phyloP scores from a whole-genome alignment of 2,113 vertebrate species.

The Symphodus melops region DNA sequence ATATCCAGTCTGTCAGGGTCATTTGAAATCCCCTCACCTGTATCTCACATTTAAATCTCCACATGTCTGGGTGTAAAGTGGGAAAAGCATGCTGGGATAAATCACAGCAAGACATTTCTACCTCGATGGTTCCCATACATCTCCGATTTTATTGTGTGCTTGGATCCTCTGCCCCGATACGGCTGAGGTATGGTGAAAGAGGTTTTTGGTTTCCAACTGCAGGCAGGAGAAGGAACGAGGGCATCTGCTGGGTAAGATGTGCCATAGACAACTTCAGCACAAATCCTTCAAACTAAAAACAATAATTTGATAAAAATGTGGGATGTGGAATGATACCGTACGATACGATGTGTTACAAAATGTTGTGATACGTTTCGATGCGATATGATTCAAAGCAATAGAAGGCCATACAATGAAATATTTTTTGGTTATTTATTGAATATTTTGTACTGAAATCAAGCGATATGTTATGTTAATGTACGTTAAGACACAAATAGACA shows the following conservation, averaged over 20 bases:
- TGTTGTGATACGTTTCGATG: too few relatives aligned
- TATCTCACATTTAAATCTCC: conserved; percentile 68
- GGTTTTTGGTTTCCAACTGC: conserved; percentile 61
- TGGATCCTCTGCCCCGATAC: conserved; percentile 59
- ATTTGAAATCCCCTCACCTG: conserved; percentile 72
- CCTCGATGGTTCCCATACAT: conserved; percentile 83
- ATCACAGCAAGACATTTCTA: conserved; percentile 70
- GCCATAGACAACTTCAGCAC: conserved; percentile 19
- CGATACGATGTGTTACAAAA: too few relatives aligned
- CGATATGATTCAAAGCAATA: too few relatives aligned
- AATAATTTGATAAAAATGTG: too few relatives aligned
- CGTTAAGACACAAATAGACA: too few relatives aligned
- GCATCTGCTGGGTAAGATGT: conserved; percentile 73
- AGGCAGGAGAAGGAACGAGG: conserved; percentile 49
- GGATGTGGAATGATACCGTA: too few relatives aligned
- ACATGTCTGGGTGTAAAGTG: conserved; percentile 58
- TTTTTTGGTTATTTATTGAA: too few relatives aligned
- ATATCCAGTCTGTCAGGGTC: conserved; percentile 59
- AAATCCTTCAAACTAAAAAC: neutral
- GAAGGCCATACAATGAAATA: too few relatives aligned
- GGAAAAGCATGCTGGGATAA: conserved; percentile 75
- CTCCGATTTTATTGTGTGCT: conserved; percentile 83
- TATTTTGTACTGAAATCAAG: too few relatives aligned
- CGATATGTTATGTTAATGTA: too few relatives aligned
- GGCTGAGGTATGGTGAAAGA: conserved; percentile 37